A percentile compares a stretch with the other conserved stretches of the same genome.
Evolutionary conservation across 2,797 vertebrate species (phyloP).

Genomic region (Columba guinea): DNA sequence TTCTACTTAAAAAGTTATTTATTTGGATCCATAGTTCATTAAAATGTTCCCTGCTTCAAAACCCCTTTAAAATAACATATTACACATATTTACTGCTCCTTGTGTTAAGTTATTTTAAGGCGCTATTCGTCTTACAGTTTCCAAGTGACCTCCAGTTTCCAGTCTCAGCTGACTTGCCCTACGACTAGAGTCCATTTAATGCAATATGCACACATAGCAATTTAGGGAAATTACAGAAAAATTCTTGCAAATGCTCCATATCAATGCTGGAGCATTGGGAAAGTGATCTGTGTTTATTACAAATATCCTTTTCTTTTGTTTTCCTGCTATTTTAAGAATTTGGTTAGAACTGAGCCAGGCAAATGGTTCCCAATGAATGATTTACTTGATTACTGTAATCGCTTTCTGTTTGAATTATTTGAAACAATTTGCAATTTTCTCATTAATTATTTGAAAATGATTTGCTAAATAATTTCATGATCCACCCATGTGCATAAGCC

Average conservation of each 20-base stretch:
- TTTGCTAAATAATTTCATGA: neutral
- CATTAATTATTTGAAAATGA: neutral
- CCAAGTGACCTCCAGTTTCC: slow-evolving; percentile 8
- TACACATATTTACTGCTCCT: slow-evolving; percentile 28
- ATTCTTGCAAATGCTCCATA: neutral
- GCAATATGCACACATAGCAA: neutral
- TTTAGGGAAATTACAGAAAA: slow-evolving; percentile 1
- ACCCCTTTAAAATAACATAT: slow-evolving; percentile 44
- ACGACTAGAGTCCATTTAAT: neutral
- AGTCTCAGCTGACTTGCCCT: neutral
- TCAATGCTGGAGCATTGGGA: neutral
- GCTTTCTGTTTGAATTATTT: neutral
- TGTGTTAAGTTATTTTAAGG: slow-evolving; percentile 29
- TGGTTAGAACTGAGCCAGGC: neutral
- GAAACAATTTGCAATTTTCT: neutral
- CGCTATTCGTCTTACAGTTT: neutral
- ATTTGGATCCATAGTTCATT: slow-evolving; percentile 10
- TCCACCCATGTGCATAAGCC: neutral
- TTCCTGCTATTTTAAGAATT: neutral
- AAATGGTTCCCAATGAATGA: neutral
- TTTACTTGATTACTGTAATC: neutral
- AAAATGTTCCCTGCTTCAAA: slow-evolving; percentile 30
- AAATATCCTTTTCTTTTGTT: neutral
- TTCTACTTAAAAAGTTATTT: slow-evolving; percentile 35
- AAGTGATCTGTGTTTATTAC: slow-evolving; percentile 2